Base-by-base conservation (phyloP, 92 coral and sea anemone genomes). In the Umimayanthus chanpuru region DNA sequence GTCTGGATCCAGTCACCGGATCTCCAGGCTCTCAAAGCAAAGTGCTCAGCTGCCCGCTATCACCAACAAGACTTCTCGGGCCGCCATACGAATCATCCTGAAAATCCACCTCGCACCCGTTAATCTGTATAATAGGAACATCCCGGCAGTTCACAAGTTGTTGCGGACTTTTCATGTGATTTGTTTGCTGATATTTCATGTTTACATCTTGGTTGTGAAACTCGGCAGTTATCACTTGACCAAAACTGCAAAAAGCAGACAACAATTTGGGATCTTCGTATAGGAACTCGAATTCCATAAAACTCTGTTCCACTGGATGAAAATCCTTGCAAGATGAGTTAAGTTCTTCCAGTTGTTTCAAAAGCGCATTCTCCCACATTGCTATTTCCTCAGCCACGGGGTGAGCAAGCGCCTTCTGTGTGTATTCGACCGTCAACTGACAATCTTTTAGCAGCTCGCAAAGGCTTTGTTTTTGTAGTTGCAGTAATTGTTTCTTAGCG, bases 301-400 rank as follows among this genome's bases (percentile, higher is more conserved):
- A 82, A 29, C 76, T 82, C 25, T 82, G 86, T 70, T 82, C 86
- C 30, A 66, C 76, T 28, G 86, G 86, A 1, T 82, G 86, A 44
- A 67, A 82, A 3, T 82, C 77, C 5, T 66, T 82, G 53, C 86
- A 82, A 25, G 86, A 66, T 9, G 86, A 82, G 14, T 82, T 82
- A 3, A 82, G 56, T 43, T 82, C 77, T 70, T 66, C 39, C 21
- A 82, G 76, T 47, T 82, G 86, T 82, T 82, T 82, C 16, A 66
- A 68, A 30, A 82, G 49, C 50, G 86, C 86, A 21, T 82, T 71
- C 38, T 82, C 86, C 86, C 86, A 82, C 64, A 82, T 23, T 18
- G 86, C 86, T 10, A 82, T 82, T 82, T 82, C 86, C 23, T 82
- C 86, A 4, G 67, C 77, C 6, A 82, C 65, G n/a, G 86, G 86